Evolutionary conservation across 2,888 invertebrate species (phyloP).

Genomic region (Tetramorium bicarinatum): DNA sequence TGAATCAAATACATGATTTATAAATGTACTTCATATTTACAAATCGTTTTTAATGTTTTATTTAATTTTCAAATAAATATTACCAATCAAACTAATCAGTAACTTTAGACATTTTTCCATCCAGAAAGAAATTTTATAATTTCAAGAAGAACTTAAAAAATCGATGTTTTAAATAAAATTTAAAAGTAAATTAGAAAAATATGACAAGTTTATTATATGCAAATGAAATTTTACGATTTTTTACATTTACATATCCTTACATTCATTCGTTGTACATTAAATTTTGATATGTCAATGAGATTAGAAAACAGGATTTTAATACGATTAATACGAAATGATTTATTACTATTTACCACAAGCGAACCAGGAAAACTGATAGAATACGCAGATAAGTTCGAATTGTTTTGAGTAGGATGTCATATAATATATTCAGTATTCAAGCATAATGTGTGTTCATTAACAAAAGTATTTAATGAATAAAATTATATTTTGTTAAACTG

Average conservation of each 20-base stretch:
- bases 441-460: not conserved
- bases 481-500: not conserved
- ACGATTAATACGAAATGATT: not conserved
- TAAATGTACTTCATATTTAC: not conserved
- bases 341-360: not conserved
- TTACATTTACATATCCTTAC: not conserved
- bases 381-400: not conserved
- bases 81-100: not conserved
- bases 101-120: not conserved
- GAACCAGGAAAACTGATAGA: slow-evolving; percentile 12
- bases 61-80: not conserved
- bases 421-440: not conserved
- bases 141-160: not conserved
- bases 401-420: not conserved
- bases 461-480: not conserved
- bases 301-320: not conserved
- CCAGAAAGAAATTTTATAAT: not conserved
- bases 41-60: not conserved
- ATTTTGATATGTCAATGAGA: not conserved
- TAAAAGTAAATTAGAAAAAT: not conserved
- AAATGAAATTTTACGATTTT: not conserved
- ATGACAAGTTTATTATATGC: not conserved
- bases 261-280: not conserved
- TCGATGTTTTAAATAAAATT: not conserved
- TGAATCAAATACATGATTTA: slow-evolving; percentile 9